Base-by-base conservation (phyloP, 23 tunicate species). In the Pegea sp. region DNA sequence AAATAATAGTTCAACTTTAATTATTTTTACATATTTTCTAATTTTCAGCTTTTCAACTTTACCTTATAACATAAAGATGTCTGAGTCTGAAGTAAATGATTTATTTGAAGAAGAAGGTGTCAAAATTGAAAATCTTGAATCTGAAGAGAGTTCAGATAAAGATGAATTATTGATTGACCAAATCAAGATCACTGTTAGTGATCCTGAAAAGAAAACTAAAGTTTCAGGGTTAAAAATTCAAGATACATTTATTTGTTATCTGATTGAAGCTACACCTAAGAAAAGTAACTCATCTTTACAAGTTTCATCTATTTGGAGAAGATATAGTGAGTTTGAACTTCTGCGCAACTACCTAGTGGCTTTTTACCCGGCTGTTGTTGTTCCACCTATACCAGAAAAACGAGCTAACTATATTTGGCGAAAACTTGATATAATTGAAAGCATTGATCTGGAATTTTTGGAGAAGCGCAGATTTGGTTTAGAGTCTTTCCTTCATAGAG, bases 361-460 rank as follows among this genome's bases (percentile, higher is more conserved):
- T 3, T 62, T 50, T 1, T 84, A 84, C 49, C 76, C 95, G 21
- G 56, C 95, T 0, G 71, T 84, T 49, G 65, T 84, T 38, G 48
- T 84, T 31, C 84, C 95, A 20, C 95, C 95, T 16, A 46, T 84
- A 23, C 95, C 95, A 4, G 95, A 84, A 46, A 84, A 84, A 28
- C 49, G 84, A 22, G 75, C 76, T 24, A 84, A 72, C 38, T 73
- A 57, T 44, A 62, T 84, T 48, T 84, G 95, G 95, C 63, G 64
- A 30, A 84, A 84, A 53, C 43, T 84, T n/a, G 61, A 76, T 25
- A 42, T 68, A 0, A 52, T 42, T 33, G 95, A 84, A 55, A 68
- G 76, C 0, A 64, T 61, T 59, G 95, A 84, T 58, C 71, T 51
- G 0, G 95, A 84, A 20, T 84, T 74, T 63, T 53, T 84, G 43